A percentile compares a stretch with the other conserved stretches of the same genome.
Conservation (phyloP, 2,113 vertebrate genomes). For the Bujurquina vittata region DNA sequence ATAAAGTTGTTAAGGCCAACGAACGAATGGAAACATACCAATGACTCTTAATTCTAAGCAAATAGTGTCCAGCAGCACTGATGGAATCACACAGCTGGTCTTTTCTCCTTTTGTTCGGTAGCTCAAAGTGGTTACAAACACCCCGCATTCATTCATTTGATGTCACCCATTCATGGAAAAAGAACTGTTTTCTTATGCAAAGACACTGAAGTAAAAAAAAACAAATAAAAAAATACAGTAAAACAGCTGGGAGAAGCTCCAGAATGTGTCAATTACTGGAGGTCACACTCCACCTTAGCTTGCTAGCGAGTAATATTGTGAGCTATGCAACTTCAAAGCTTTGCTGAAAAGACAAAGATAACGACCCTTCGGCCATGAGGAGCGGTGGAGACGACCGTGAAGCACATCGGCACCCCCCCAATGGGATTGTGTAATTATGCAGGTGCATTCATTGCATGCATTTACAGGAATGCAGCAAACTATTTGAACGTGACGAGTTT, state of each 20-base stretch:
- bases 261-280: not conserved
- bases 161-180: too few relatives aligned
- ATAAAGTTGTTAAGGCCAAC: not conserved
- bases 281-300: too few relatives aligned
- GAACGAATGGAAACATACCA: not conserved
- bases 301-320: not conserved
- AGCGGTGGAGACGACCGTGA: not conserved
- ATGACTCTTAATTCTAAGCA: fast-evolving
- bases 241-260: not conserved
- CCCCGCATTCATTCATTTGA: too few relatives aligned
- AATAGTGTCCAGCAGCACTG: not conserved
- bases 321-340: constrained; percentile 7
- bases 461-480: not conserved
- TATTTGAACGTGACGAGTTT: not conserved
- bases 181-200: too few relatives aligned
- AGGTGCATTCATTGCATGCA: not conserved
- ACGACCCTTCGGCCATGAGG: fast-evolving
- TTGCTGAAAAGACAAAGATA: not conserved
- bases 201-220: not conserved
- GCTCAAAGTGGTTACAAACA: too few relatives aligned
- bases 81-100: not conserved
- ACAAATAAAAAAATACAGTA: not conserved
- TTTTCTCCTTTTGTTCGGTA: too few relatives aligned
- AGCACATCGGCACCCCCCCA: not conserved
- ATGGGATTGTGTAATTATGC: not conserved